Percentiles rank a stretch among this genome's conserved stretches.
Evolutionary conservation across 1,140 invertebrate species (phyloP).

Genomic region (Amyelois transitella): DNA sequence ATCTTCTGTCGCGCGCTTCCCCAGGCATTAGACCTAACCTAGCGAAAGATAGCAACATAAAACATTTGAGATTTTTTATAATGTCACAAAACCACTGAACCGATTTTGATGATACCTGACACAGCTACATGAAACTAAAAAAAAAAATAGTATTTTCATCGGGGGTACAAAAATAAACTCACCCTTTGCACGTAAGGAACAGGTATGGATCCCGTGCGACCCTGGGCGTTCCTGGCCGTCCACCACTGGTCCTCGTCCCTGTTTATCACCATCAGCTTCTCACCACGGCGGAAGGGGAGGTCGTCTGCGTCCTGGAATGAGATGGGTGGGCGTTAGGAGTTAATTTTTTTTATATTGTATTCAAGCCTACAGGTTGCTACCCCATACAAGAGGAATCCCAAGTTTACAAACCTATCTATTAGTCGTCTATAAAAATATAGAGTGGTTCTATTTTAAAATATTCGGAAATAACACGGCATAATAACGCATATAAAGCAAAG

Average conservation of each 20-base stretch:
- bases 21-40: too few species aligned
- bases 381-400: too few species aligned
- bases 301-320: slow-evolving; percentile 90
- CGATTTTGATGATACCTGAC: not conserved
- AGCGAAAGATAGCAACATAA: slow-evolving; percentile 7
- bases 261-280: slow-evolving; percentile 89
- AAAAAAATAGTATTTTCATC: too few species aligned
- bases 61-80: not conserved
- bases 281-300: slow-evolving; percentile 95
- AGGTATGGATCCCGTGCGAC: slow-evolving; percentile 93
- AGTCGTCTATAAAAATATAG: too few species aligned
- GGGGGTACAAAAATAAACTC: slow-evolving; percentile 48
- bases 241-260: slow-evolving; percentile 99
- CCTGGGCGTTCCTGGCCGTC: slow-evolving; percentile 92
- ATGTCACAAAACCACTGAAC: too few species aligned
- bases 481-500: too few species aligned
- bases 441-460: too few species aligned
- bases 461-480: too few species aligned
- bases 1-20: too few species aligned
- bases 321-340: not conserved
- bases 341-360: not conserved
- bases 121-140: too few species aligned
- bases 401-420: too few species aligned
- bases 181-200: slow-evolving; percentile 94
- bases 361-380: too few species aligned